Percentiles rank a stretch among this genome's conserved stretches.
Conservation (phyloP, 2,113 vertebrate genomes). For the Grus americana region DNA sequence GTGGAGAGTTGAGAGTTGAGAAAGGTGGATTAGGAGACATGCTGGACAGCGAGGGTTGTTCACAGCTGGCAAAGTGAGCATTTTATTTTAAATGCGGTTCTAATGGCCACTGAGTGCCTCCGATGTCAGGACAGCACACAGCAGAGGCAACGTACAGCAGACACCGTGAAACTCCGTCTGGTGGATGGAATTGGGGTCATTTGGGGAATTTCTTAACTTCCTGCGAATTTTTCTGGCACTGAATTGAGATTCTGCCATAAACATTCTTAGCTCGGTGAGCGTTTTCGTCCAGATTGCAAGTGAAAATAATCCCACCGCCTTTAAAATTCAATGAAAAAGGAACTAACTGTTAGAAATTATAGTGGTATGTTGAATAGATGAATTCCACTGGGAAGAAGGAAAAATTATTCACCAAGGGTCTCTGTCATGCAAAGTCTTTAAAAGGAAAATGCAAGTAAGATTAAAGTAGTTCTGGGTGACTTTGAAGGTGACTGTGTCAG, state of each 20-base stretch:
- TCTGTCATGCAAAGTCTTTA: neutral
- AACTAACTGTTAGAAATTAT: neutral
- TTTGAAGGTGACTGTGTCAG: neutral
- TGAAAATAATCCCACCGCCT: slow-evolving; percentile 1
- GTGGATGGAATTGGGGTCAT: neutral
- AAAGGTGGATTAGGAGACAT: slow-evolving; percentile 27
- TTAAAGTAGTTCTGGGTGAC: neutral
- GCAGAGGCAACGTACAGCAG: neutral
- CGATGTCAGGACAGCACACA: neutral
- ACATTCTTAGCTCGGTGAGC: neutral
- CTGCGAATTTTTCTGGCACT: neutral
- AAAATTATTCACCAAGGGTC: neutral
- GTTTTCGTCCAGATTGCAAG: neutral
- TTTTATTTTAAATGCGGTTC: slow-evolving; percentile 16
- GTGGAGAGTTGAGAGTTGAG: neutral
- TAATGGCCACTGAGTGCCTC: neutral
- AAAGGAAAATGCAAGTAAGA: neutral
- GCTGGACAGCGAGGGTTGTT: neutral
- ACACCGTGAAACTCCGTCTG: neutral
- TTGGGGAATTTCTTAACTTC: neutral
- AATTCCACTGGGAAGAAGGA: slow-evolving; percentile 10
- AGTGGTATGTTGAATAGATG: neutral
- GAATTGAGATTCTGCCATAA: neutral
- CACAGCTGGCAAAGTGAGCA: neutral
- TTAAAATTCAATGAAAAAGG: slow-evolving; percentile 19